A percentile compares a stretch with the other conserved stretches of the same genome.
These are phyloP conservation scores for Vidua chalybeata DNA, from an alignment of 2,113 vertebrate genomes.

Conservation along the genomic window DNA sequence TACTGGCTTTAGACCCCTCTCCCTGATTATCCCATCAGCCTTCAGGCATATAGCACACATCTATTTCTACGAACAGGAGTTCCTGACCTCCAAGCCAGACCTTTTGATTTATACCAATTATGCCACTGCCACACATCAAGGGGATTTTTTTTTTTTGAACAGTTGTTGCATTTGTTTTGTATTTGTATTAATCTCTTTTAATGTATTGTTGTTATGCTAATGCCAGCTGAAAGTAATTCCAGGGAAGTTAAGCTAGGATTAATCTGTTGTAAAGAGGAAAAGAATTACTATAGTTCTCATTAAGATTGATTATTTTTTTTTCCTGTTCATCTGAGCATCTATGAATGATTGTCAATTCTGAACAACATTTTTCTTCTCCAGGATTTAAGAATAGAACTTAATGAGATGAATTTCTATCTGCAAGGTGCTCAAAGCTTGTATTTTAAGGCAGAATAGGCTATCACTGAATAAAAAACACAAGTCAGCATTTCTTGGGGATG, in stretches of 20 bases:
- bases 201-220: neutral
- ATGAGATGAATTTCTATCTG: neutral
- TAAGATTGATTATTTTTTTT: slow-evolving; percentile 1
- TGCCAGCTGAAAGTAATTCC: neutral
- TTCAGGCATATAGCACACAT: neutral
- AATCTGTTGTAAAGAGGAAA: neutral
- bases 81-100: neutral
- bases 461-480: neutral
- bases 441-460: neutral
- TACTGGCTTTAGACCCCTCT: neutral
- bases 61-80: neutral
- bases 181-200: neutral
- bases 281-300: neutral
- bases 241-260: neutral
- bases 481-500: neutral
- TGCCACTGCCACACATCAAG: neutral
- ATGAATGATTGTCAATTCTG: neutral
- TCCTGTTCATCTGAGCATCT: neutral
- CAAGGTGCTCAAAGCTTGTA: neutral
- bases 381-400: neutral
- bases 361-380: neutral
- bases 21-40: no score
- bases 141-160: neutral
- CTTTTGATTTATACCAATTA: neutral
- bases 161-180: neutral